Evolutionary conservation across 1,140 invertebrate genomes (phyloP).

Genomic region (Drosophila cardini): DNA sequence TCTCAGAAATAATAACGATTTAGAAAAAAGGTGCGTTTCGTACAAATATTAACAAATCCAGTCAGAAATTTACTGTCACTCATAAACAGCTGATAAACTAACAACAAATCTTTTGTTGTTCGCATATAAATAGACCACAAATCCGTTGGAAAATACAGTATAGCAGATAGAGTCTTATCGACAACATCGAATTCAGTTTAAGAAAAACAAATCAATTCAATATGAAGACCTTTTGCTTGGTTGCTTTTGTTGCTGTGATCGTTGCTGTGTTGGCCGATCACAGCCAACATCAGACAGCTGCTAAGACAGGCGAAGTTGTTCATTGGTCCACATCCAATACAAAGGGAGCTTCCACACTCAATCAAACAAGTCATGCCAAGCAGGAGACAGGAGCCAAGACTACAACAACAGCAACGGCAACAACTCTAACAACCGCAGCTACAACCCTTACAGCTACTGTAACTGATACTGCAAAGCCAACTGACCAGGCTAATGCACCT

Average conservation of each 20-base stretch:
- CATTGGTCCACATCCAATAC: conserved; percentile 31
- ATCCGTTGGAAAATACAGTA: neutral
- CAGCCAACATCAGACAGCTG: neutral
- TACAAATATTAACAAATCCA: neutral
- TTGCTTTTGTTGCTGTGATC: conserved; percentile 2
- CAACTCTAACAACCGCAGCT: too few relatives aligned
- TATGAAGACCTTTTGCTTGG: conserved; percentile 22
- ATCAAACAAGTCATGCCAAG: neutral
- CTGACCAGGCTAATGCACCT: neutral
- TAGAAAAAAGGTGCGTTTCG: neutral
- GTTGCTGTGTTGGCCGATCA: conserved; percentile 12
- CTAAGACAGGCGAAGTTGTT: conserved; percentile 20
- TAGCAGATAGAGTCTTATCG: neutral
- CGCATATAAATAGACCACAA: conserved; percentile 4
- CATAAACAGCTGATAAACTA: conserved; percentile 18
- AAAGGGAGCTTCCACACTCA: conserved; percentile 26
- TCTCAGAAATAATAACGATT: neutral
- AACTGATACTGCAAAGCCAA: neutral
- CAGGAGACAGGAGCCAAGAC: neutral
- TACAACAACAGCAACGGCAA: neutral
- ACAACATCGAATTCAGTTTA: neutral
- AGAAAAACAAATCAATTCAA: neutral
- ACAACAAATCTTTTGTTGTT: neutral
- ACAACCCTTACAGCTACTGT: neutral
- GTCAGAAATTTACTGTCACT: neutral